These are phyloP conservation scores for Peromyscus polionotus DNA, from an alignment of 2,113 vertebrate species.

Conservation along the genomic window DNA sequence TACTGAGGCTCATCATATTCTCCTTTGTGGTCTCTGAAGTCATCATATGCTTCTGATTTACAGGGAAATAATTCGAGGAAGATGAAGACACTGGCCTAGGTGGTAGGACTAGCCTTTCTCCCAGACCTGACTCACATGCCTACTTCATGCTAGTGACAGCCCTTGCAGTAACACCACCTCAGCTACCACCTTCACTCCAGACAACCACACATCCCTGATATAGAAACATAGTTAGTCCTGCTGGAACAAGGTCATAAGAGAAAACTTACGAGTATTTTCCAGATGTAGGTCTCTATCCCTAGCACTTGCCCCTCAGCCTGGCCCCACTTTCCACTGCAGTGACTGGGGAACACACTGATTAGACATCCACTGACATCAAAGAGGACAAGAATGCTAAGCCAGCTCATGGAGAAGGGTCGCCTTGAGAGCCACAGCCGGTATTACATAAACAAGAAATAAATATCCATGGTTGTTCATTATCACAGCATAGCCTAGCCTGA, in stretches of 20 bases:
- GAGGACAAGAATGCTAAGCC: not conserved
- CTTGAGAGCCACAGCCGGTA: slow-evolving; percentile 19
- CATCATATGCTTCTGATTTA: not conserved
- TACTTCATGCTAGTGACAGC: not conserved
- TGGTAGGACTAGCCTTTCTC: not conserved
- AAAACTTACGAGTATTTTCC: not conserved
- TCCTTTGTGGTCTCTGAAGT: not conserved
- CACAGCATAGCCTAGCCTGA: not conserved
- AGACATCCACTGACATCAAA: not conserved
- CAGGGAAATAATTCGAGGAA: not conserved
- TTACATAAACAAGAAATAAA: slow-evolving; percentile 36
- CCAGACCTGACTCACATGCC: not conserved
- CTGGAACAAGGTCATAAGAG: slow-evolving; percentile 24
- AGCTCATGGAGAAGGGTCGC: not conserved
- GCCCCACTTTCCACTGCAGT: not conserved
- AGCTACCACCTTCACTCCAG: not conserved
- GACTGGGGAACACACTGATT: not conserved
- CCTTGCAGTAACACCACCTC: not conserved
- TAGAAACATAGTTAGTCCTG: not conserved
- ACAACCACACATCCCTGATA: not conserved
- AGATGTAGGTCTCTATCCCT: not conserved
- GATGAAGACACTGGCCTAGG: not conserved
- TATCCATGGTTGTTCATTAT: not conserved
- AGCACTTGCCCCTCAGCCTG: not conserved
- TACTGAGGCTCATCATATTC: not conserved